Evolutionary conservation across 1,140 invertebrate genomes (phyloP).

Genomic region (Steinernema feltiae): DNA sequence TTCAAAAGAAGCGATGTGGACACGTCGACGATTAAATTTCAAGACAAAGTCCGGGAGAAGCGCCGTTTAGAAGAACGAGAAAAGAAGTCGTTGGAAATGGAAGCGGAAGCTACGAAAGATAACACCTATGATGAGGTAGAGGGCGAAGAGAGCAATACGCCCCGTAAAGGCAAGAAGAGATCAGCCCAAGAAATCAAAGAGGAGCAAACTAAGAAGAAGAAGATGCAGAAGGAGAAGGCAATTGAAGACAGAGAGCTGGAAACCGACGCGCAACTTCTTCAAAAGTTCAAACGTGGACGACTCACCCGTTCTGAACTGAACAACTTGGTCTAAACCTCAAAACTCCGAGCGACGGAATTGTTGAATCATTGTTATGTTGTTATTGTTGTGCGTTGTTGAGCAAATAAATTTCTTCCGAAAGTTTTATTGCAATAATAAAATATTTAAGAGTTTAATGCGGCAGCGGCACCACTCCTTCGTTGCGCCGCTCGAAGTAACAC

Average conservation of each 20-base stretch:
- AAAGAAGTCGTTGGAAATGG: background rate
- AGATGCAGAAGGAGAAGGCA: conserved; percentile 26
- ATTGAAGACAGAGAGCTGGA: conserved; percentile 27
- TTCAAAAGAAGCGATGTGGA: conserved; percentile 40
- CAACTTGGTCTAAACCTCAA: background rate
- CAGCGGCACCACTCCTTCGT: conserved; percentile 11
- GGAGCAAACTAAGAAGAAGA: conserved; percentile 29
- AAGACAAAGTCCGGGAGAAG: conserved; percentile 28
- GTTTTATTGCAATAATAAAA: background rate
- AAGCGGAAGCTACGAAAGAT: conserved; percentile 17
- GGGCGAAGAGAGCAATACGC: conserved; percentile 12
- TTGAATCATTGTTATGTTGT: conserved; percentile 12
- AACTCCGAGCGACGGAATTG: background rate
- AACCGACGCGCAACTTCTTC: conserved; percentile 27
- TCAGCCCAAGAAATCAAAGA: conserved; percentile 19
- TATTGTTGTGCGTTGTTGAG: conserved; percentile 1
- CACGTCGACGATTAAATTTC: conserved; percentile 34
- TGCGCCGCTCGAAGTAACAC: conserved; percentile 32
- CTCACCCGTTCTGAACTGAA: conserved; percentile 11
- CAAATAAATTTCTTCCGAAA: background rate
- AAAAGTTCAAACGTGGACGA: conserved; percentile 37
- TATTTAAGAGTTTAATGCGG: background rate
- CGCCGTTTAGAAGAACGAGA: conserved; percentile 17
- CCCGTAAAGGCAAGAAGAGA: conserved; percentile 18
- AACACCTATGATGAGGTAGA: conserved; percentile 27